A percentile compares a stretch with the other conserved stretches of the same genome.
These are phyloP conservation scores for Nothura maculosa DNA, from an alignment of 2,797 vertebrate genomes.

Conservation along the genomic window DNA sequence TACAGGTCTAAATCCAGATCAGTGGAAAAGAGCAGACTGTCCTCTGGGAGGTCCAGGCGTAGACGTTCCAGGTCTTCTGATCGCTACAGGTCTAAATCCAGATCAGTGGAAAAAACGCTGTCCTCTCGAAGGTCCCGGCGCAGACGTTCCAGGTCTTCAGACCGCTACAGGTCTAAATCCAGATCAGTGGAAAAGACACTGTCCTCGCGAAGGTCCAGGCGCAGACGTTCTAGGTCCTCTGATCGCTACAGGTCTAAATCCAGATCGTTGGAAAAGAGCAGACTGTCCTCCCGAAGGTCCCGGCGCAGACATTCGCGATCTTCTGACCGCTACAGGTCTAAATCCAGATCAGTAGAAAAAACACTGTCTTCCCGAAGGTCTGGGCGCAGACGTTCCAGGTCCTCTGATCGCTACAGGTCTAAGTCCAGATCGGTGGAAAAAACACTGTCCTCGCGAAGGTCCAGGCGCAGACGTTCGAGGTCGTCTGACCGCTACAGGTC, in stretches of 20 bases:
- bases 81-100: constrained; percentile 76
- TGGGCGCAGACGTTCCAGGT: background rate
- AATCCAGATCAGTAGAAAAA: constrained; percentile 31
- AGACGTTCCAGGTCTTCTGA: constrained; percentile 84
- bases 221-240: constrained; percentile 42
- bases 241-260: constrained; percentile 69
- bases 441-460: background rate
- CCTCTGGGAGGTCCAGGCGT: constrained; percentile 45
- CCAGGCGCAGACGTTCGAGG: background rate
- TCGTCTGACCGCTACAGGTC: constrained; percentile 43
- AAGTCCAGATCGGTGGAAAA: constrained; percentile 75
- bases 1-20: constrained; percentile 69
- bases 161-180: constrained; percentile 75
- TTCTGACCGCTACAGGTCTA: constrained; percentile 35
- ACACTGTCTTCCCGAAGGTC: background rate
- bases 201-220: constrained; percentile 55
- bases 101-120: constrained; percentile 66
- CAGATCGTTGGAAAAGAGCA: constrained; percentile 65
- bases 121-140: constrained; percentile 52
- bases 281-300: background rate
- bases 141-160: constrained; percentile 83
- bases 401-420: constrained; percentile 45
- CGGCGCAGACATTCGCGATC: constrained; percentile 48
- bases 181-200: constrained; percentile 65
- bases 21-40: constrained; percentile 24